A percentile compares a stretch with the other conserved stretches of the same genome.
These are phyloP conservation scores for Thryonomys swinderianus DNA, from an alignment of 2,113 vertebrate species.

Conservation along the genomic window DNA sequence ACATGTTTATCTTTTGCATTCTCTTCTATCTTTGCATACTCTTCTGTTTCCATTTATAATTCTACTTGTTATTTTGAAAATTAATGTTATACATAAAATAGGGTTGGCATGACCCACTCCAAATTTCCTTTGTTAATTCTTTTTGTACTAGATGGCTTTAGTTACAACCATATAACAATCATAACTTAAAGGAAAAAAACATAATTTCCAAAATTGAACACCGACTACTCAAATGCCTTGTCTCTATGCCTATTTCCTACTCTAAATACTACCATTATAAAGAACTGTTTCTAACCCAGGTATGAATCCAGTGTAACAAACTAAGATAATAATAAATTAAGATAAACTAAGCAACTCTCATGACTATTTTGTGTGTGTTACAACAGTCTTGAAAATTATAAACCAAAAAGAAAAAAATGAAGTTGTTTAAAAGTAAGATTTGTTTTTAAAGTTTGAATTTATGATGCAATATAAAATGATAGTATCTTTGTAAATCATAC, in stretches of 20 bases:
- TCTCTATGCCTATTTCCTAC: background rate
- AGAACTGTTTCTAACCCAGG: background rate
- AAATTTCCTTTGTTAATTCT: slow-evolving; percentile 26
- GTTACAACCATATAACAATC: background rate
- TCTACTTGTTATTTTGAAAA: background rate
- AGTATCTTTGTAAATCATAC: background rate
- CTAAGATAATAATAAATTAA: slow-evolving; percentile 36
- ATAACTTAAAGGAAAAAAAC: background rate
- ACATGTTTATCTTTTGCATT: background rate
- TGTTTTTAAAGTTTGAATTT: background rate
- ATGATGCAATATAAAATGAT: background rate
- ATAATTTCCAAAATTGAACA: slow-evolving; percentile 1
- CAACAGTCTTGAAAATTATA: background rate
- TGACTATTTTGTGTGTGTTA: background rate
- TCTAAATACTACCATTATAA: slow-evolving; percentile 13
- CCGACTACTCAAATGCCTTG: background rate
- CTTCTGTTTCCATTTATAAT: background rate
- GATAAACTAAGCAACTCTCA: background rate
- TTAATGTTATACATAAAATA: background rate
- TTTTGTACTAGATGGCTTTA: background rate
- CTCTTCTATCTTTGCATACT: too few species aligned
- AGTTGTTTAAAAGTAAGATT: background rate
- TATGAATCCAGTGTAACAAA: background rate
- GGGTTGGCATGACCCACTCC: background rate
- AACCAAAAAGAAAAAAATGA: background rate